A percentile compares a stretch with the other conserved stretches of the same genome.
phyloP scores from a whole-genome alignment of 2,113 vertebrate genomes.

The Myxocyprinus asiaticus region DNA sequence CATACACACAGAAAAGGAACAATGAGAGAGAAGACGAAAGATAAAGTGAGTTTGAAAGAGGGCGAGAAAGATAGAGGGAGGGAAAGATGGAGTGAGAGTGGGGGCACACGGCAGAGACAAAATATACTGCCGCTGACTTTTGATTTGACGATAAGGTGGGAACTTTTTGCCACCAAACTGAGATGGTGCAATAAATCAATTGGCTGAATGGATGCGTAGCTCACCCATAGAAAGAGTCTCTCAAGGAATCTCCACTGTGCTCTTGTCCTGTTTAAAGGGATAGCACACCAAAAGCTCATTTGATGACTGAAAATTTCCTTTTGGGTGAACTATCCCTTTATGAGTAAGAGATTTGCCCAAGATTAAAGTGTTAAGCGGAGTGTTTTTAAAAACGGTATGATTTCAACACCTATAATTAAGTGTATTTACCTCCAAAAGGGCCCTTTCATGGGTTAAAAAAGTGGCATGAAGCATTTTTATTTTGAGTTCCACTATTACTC shows the following conservation, averaged over 20 bases:
- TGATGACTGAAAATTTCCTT: no score
- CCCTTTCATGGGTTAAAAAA: not conserved
- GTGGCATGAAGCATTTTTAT: not conserved
- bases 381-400: not conserved
- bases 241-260: not conserved
- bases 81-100: not conserved
- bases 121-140: not conserved
- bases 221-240: slow-evolving; percentile 15
- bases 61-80: slow-evolving; percentile 17
- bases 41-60: slow-evolving; percentile 5
- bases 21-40: slow-evolving; percentile 4
- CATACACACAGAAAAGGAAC: slow-evolving; percentile 1
- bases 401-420: slow-evolving; percentile 24
- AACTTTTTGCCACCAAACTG: slow-evolving; percentile 25
- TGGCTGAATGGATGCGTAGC: not conserved
- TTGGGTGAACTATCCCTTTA: no score
- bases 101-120: not conserved
- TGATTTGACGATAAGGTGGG: slow-evolving; percentile 42
- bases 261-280: slow-evolving; percentile 37
- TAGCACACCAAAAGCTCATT: no score
- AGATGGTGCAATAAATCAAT: slow-evolving; percentile 22
- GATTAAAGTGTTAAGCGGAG: slow-evolving; percentile 19
- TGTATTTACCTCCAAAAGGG: no score
- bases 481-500: slow-evolving; percentile 43
- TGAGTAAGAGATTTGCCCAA: slow-evolving; percentile 18